A percentile compares a stretch with the other conserved stretches of the same genome.
Evolutionary conservation across 2,113 vertebrate genomes (phyloP).

Genomic region (Amphiprion ocellaris): DNA sequence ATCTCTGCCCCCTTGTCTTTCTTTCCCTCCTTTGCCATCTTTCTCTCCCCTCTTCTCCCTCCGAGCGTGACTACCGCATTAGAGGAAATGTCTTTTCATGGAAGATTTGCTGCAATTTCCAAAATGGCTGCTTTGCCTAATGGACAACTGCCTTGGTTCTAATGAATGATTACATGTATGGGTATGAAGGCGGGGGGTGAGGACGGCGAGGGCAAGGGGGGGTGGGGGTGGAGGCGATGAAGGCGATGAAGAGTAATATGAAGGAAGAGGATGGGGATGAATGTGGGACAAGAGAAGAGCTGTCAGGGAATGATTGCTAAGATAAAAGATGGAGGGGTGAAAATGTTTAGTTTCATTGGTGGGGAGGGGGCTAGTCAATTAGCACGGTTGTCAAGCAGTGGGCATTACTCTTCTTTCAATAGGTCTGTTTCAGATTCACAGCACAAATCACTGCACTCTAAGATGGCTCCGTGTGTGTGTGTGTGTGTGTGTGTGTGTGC

Average conservation of each 20-base stretch:
- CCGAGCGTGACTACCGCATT: slow-evolving; percentile 90
- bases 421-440: slow-evolving; percentile 77
- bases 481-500: slow-evolving; percentile 8
- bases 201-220: not conserved
- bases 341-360: slow-evolving; percentile 78
- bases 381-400: slow-evolving; percentile 75
- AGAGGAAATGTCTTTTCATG: slow-evolving; percentile 96
- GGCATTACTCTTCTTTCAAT: slow-evolving; percentile 75
- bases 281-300: slow-evolving; percentile 55
- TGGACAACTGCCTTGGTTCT: slow-evolving; percentile 88
- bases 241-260: slow-evolving; percentile 46
- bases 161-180: slow-evolving; percentile 82
- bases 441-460: slow-evolving; percentile 65
- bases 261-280: slow-evolving; percentile 50
- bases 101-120: slow-evolving; percentile 94
- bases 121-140: slow-evolving; percentile 90
- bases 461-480: slow-evolving; percentile 41
- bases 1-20: slow-evolving; percentile 56
- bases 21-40: slow-evolving; percentile 59
- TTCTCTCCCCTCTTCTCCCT: slow-evolving; percentile 60
- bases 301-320: slow-evolving; percentile 67
- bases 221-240: slow-evolving; percentile 25
- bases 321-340: slow-evolving; percentile 65
- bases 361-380: slow-evolving; percentile 78
- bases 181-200: slow-evolving; percentile 1